Percentiles rank a stretch among this genome's conserved stretches.
Conservation (phyloP, 2,797 vertebrate genomes). For the Hippopotamyrus pictus region DNA sequence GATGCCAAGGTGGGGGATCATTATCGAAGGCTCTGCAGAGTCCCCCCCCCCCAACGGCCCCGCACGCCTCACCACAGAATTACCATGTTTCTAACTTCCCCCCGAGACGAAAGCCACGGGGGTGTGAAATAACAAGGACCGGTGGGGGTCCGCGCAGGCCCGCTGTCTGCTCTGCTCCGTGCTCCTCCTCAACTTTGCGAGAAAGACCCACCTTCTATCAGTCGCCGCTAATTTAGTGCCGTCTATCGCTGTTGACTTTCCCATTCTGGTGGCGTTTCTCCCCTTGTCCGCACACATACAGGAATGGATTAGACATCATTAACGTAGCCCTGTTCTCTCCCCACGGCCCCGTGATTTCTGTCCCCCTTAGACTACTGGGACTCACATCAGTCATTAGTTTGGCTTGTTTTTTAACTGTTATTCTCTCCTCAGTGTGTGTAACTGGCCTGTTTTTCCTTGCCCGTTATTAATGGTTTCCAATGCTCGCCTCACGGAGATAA, state of each 20-base stretch:
- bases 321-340: background rate
- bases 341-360: slow-evolving; percentile 16
- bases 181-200: background rate
- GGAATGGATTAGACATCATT: background rate
- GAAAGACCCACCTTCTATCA: background rate
- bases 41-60: slow-evolving; percentile 14
- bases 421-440: slow-evolving; percentile 40
- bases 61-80: slow-evolving; percentile 26
- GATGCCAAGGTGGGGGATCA: slow-evolving; percentile 49
- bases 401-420: slow-evolving; percentile 50
- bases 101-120: slow-evolving; percentile 59
- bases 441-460: slow-evolving; percentile 53
- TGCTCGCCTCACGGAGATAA: slow-evolving; percentile 63
- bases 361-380: slow-evolving; percentile 4
- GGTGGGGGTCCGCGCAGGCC: slow-evolving; percentile 60
- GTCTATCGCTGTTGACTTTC: background rate
- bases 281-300: background rate
- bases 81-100: slow-evolving; percentile 37
- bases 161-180: slow-evolving; percentile 25
- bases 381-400: slow-evolving; percentile 20
- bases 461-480: slow-evolving; percentile 67
- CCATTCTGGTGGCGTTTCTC: background rate
- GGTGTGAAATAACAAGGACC: slow-evolving; percentile 77
- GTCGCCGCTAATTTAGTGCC: background rate
- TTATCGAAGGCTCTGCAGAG: slow-evolving; percentile 53